Evolutionary conservation across 2,888 invertebrate species (phyloP), one percentile per base, ranked within the genome.

Genomic region (Drosophila percnosoma): DNA sequence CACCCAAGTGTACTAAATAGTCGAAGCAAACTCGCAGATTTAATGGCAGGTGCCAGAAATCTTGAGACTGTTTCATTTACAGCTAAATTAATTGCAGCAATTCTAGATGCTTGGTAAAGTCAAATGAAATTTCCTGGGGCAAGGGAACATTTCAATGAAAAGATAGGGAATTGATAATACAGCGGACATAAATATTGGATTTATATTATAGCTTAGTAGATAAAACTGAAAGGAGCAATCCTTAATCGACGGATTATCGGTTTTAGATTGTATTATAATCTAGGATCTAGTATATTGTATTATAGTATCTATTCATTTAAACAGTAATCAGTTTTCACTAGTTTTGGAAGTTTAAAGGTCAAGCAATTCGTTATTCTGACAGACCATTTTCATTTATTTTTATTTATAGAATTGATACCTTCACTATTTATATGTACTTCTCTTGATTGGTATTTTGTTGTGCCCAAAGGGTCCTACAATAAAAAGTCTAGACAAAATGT

Each of bases 41-140:
- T 78, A 78, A 78, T 78, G 82, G 73, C 82, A 78, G 78, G 73
- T 81, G 82, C 68, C 78, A 78, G 60, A 72, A 77, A 77, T 77
- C 78, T 81, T 72, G 72, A 78, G 65, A 55, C 53, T 53, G 58
- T 81, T 73, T 68, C 62, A 59, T 58, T 71, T 80, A 54, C 72
- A 63, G 24, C 42, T 57, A 53, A 65, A 78, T 81, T 77, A 76
- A 67, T 77, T 49, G 66, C 49, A 40, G 45, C 52, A 60, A 57
- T 42, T 45, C 24, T 2, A 40, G n/a, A 36, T 38, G 29, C 6
- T 57, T 55, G 18, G 29, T 21, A 60, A 13, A 36, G 52, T 36
- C 18, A 34, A 68, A 76, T 74, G 54, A 70, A 62, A 78, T 71
- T 75, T 63, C 67, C 59, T 65, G 15, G 38, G 45, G 42, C 38